Base-by-base conservation (phyloP, 2,888 invertebrate species). In the Hesperia comma region DNA sequence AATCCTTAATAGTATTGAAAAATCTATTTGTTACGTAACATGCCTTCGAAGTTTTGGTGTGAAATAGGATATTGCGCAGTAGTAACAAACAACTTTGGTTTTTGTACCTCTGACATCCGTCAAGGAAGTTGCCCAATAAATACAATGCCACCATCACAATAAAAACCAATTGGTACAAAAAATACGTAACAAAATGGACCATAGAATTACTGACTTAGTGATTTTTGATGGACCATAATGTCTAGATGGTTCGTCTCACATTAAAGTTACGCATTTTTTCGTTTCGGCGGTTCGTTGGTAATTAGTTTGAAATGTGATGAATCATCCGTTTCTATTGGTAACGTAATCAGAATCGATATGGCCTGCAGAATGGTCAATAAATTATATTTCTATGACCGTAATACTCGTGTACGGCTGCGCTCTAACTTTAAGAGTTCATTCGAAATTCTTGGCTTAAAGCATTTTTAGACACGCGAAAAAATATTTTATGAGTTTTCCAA, bases 261-360 rank as follows among this genome's bases (percentile, higher is more conserved):
- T 89, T 86, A 84, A 66, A 78, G 77, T 74, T 78, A 73, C 77
- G 77, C 74, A 75, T 88, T 89, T 89, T 88, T 88, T 86, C 78
- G 80, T 78, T 80, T 79, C 74, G 70, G 71, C 68, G 74, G 17
- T 49, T 49, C 49, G 49, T 49, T 2, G 77, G 88, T 92, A 92
- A 92, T 92, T 92, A 91, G 92, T 91, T 92, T 88, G 87, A 85
- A 89, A 87, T 87, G 80, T 88, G 92, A 90, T 91, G 91, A 91
- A 80, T 92, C 92, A 92, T 83, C 77, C 76, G 77, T 81, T 86
- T 91, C 92, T 91, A 92, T 92, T 92, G 87, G 87, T 86, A 70
- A 73, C 71, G 78, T 87, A 85, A 87, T 66, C 56, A 54, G 68
- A 63, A 68, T 72, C 69, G 72, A 43, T 67, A 87, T 78, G 72